Percentiles rank a stretch among this genome's conserved stretches.
Evolutionary conservation across 2,888 invertebrate genomes (phyloP).

Genomic region (Xestia c-nigrum): DNA sequence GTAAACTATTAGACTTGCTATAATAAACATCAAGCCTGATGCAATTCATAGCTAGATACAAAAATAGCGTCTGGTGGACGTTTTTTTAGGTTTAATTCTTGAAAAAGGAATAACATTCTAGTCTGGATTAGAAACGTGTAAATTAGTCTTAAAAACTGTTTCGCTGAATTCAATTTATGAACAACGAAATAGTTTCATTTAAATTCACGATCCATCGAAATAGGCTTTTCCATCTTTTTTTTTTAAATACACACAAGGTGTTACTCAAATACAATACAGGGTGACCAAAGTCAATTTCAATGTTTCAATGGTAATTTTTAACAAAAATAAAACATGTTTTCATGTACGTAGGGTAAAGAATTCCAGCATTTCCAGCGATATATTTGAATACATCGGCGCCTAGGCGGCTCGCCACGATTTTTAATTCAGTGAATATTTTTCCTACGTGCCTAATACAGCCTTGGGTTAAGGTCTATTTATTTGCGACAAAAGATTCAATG

Average conservation of each 20-base stretch:
- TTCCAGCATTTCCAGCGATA: conserved; percentile 5
- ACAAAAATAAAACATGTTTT: conserved; percentile 5
- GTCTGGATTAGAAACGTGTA: conserved; percentile 3
- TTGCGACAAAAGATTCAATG: conserved; percentile 29
- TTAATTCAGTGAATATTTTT: conserved; percentile 39
- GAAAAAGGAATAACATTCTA: background rate
- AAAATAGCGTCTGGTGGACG: background rate
- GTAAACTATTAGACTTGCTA: background rate
- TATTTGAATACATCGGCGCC: conserved; percentile 4
- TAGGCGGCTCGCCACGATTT: conserved; percentile 6
- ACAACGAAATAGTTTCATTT: conserved; percentile 19
- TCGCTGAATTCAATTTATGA: background rate
- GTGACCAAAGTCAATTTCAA: background rate
- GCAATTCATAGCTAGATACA: background rate
- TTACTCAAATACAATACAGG: background rate
- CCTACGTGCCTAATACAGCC: background rate
- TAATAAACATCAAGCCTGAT: background rate
- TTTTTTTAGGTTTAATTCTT: background rate
- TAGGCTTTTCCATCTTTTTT: background rate
- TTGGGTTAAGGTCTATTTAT: conserved; percentile 40
- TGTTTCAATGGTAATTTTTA: conserved; percentile 7
- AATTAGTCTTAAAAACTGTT: background rate
- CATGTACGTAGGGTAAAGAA: conserved; percentile 3
- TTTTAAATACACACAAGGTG: background rate
- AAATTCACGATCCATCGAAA: background rate